Evolutionary conservation across 2,797 vertebrate genomes (phyloP), one percentile per base, ranked within the genome.

Genomic region (Nasua narica): DNA sequence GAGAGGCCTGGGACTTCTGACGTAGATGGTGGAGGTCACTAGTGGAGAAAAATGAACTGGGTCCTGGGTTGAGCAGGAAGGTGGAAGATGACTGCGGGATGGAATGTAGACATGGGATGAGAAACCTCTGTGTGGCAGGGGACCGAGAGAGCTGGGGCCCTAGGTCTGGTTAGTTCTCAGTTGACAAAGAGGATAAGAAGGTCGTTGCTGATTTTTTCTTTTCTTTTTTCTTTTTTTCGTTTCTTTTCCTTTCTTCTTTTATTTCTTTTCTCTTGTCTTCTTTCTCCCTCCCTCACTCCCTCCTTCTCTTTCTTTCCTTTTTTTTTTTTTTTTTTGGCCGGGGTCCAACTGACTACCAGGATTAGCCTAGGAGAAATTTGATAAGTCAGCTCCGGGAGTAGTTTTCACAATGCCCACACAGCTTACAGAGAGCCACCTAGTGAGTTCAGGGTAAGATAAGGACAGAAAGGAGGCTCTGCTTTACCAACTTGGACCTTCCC

Each of bases 301-400:
- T 23, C 23, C 56, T 7, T 8, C n/a, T 67, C n/a, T 78, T 52
- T 27, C n/a, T n/a, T n/a, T n/a, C n/a, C n/a, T n/a, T n/a, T n/a
- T 40, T 40, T 40, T 40, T 40, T 56, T 23, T 56, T 48, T 50
- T 50, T 50, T 50, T 58, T 58, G 14, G 14, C 72, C 37, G 46
- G 77, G 72, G 50, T 95, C 43, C 76, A 86, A 94, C 83, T 87
- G 70, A 93, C 87, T 95, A 84, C 70, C 74, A 90, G 87, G 93
- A 92, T 95, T 96, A 93, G 87, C 91, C 65, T 90, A 87, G 81
- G 74, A 93, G 92, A 96, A 97, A 95, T 93, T 87, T 95, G 96
- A 25, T 94, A 88, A 91, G 27, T 96, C 79, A 77, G 37, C 54
- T 94, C 84, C 23, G 77, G 89, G 52, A 85, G 35, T 92, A 48